Base-by-base conservation (phyloP, 2,888 invertebrate genomes). In the Trypoxylon attenuatum region DNA sequence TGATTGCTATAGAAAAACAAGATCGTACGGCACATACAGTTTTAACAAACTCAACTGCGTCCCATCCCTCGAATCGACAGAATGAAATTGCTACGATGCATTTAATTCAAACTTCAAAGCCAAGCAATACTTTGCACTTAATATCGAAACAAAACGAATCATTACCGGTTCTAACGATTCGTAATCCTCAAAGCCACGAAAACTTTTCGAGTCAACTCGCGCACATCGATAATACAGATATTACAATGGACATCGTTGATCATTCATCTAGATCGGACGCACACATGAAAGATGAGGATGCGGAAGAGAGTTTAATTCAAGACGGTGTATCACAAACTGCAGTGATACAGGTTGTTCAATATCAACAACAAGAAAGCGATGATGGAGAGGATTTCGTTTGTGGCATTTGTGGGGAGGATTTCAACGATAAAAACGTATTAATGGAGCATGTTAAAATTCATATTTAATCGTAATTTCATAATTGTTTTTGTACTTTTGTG, bases 361-460 rank as follows among this genome's bases (percentile, higher is more conserved):
- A 74, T 65, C 75, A 80, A 19, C 74, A 73, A 15, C 72, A 77
- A 2, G 83, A 82, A 1, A 79, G 80, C 16, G 82, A 83, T 8
- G 76, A 80, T 10, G 78, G 73, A 22, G 81, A 83, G 5, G 83
- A 84, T 64, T 74, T 84, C 58, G 76, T 81, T 23, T 88, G 88
- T 59, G 86, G 86, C 22, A 83, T 87, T 60, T 87, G 88, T 57
- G 87, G 86, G 0, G 83, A 84, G 55, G 85, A 82, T 56, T 88
- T 87, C 71, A 71, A 75, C 19, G 82, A 82, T 45, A 86, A 87
- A 73, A 80, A 79, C 50, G 80, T 82, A 21, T 75, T 88, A 16
- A 85, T 84, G 82, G 85, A 84, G 55, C 87, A 88, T 64, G 84
- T 87, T 19, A 85, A 86, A 54, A 82, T 84, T 71, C 87, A 88